phyloP scores from a whole-genome alignment of 2,888 invertebrate genomes.

The Ophion obscuratus region DNA sequence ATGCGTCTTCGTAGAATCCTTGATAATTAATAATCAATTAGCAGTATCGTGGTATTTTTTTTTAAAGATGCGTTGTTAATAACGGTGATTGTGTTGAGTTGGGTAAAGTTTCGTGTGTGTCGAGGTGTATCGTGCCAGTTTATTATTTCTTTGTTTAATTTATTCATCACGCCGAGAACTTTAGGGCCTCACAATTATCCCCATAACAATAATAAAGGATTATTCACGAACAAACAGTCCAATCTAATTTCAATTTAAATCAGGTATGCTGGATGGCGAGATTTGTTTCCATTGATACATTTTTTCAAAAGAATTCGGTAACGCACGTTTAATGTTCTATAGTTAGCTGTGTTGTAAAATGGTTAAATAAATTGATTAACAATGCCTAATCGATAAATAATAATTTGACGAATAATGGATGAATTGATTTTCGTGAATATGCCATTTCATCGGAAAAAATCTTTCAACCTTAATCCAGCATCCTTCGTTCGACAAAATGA shows the following conservation, averaged over 20 bases:
- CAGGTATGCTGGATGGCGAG: conserved; percentile 11
- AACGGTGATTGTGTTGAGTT: conserved; percentile 50
- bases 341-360: background rate
- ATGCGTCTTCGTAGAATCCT: conserved; percentile 45
- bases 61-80: conserved; percentile 46
- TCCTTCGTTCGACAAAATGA: conserved; percentile 40
- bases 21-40: conserved; percentile 50
- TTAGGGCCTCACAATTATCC: conserved; percentile 41
- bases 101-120: conserved; percentile 38
- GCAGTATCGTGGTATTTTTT: conserved; percentile 49
- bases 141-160: conserved; percentile 32
- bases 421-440: background rate
- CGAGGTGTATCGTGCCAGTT: conserved; percentile 46
- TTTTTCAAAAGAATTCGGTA: background rate
- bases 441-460: conserved; percentile 15
- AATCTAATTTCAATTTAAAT: conserved; percentile 26
- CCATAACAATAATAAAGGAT: conserved; percentile 37
- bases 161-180: conserved; percentile 40
- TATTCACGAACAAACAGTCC: conserved; percentile 31
- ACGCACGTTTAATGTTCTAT: background rate
- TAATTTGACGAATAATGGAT: background rate
- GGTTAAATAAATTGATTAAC: background rate
- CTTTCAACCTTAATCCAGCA: conserved; percentile 8
- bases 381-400: background rate
- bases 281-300: conserved; percentile 7